Base-by-base conservation (phyloP, 2,797 vertebrate species). In the Siniperca undulata region DNA sequence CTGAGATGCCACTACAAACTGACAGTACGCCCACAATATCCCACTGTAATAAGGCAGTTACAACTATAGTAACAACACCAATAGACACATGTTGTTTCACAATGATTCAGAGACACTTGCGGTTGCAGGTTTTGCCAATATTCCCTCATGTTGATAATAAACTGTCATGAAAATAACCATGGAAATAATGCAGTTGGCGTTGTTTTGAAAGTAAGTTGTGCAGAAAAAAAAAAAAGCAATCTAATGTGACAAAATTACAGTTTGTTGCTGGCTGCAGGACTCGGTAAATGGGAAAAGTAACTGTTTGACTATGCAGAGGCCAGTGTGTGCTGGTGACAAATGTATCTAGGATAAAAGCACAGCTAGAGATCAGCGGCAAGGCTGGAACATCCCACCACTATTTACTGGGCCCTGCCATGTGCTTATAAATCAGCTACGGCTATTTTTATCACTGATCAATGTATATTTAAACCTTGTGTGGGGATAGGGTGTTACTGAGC, bases 401-500 rank as follows among this genome's bases (percentile, higher is more conserved):
- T 85, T 86, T 82, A 86, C 70, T 38, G 79, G 59, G 3, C 66
- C 73, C 68, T 75, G 83, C 78, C 84, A 87, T 82, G 79, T 72
- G 73, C 60, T 74, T 81, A 87, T 88, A 90, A 86, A 89, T 92
- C 78, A 89, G 65, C 65, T 2, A 2, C 22, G 64, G 77, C 66
- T 84, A 86, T 88, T 86, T 86, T 87, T 74, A 82, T 61, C 14
- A 34, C 67, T 62, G 85, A 93, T 93, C 82, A 48, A 91, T 93
- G 83, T 89, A 88, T 90, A 89, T 93, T 92, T 91, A 92, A 94
- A 89, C 27, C 48, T 53, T 24, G 77, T 60, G 77, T 44, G 53
- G 34, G 77, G 46, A 68, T 40, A 10, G 16, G 27, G 34, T 64
- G 76, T 78, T 46, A 65, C 79, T 48, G 81, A 19, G 55, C 12